These are phyloP conservation scores for Tangara arthus DNA, from an alignment of 2,797 vertebrate genomes.

Conservation along the genomic window DNA sequence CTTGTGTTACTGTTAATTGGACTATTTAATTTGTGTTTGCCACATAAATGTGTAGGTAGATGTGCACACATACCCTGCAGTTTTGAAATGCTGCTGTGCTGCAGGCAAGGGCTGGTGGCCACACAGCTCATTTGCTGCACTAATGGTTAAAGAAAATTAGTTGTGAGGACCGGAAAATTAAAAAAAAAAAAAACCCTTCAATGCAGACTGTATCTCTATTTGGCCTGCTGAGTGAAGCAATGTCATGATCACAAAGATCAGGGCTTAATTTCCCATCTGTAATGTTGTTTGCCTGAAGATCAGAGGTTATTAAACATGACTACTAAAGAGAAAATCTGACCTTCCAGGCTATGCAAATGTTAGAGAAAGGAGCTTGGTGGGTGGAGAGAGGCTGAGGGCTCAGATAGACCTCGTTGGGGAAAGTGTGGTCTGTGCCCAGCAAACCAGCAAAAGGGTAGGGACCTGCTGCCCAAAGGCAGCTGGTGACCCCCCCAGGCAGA, in stretches of 20 bases:
- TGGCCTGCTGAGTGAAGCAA: not conserved
- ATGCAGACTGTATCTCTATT: not conserved
- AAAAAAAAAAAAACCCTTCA: not conserved
- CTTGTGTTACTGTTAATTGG: not conserved
- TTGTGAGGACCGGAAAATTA: not conserved
- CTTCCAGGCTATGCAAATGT: not conserved
- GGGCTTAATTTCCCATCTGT: not conserved
- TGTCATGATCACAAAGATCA: not conserved
- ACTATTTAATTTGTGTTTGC: not conserved
- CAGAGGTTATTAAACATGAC: not conserved
- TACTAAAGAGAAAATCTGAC: not conserved
- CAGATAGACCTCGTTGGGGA: fast-evolving
- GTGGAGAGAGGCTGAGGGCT: not conserved
- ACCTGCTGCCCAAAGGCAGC: not conserved
- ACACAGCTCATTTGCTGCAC: not conserved
- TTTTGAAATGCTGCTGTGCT: not conserved
- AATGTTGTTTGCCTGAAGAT: not conserved
- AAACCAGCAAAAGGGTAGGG: not conserved
- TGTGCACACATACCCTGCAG: not conserved
- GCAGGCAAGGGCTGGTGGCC: not conserved
- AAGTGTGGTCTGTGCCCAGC: fast-evolving
- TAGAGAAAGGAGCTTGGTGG: not conserved
- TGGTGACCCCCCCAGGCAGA: not conserved
- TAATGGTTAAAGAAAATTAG: not conserved
- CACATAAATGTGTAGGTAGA: not conserved